Conservation (phyloP, 53 echinoderm and acorn worm species). For the Holothuria leucospilota region DNA sequence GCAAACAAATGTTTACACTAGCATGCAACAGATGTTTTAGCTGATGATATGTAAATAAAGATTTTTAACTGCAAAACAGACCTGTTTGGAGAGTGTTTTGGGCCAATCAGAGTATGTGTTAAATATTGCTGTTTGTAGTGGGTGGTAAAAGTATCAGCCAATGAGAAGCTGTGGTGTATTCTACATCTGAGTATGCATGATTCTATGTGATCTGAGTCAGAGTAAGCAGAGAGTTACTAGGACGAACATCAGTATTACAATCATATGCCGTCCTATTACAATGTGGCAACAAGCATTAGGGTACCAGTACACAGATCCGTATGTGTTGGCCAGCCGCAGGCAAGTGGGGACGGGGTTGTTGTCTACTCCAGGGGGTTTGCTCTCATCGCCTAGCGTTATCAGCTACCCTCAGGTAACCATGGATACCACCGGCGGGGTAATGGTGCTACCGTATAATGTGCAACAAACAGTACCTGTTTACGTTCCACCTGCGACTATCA, state of each 20-base stretch:
- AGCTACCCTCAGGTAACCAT: slow-evolving; percentile 67
- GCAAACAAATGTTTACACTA: slow-evolving; percentile 36
- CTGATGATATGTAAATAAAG: slow-evolving; percentile 45
- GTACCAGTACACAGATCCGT: slow-evolving; percentile 39
- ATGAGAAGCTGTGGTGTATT: no score
- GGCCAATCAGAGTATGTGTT: no score
- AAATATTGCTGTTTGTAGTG: no score
- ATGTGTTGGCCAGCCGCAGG: slow-evolving; percentile 39
- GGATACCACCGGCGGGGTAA: slow-evolving; percentile 69
- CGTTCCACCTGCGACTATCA: slow-evolving; percentile 20
- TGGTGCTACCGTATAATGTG: slow-evolving; percentile 70
- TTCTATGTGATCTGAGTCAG: no score
- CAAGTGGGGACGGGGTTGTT: slow-evolving; percentile 35
- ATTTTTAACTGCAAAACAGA: background rate
- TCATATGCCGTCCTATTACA: slow-evolving; percentile 14
- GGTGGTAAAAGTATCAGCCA: no score
- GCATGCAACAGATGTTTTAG: slow-evolving; percentile 38
- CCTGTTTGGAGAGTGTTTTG: no score
- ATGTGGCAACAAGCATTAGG: slow-evolving; percentile 43
- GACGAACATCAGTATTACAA: no score
- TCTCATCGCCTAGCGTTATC: slow-evolving; percentile 51
- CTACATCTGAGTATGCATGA: no score
- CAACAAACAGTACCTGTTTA: slow-evolving; percentile 67
- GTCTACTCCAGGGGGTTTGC: slow-evolving; percentile 30
- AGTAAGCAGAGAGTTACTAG: no score